phyloP scores from a whole-genome alignment of 2,888 invertebrate species.

The Scaptomyza caliginosa region DNA sequence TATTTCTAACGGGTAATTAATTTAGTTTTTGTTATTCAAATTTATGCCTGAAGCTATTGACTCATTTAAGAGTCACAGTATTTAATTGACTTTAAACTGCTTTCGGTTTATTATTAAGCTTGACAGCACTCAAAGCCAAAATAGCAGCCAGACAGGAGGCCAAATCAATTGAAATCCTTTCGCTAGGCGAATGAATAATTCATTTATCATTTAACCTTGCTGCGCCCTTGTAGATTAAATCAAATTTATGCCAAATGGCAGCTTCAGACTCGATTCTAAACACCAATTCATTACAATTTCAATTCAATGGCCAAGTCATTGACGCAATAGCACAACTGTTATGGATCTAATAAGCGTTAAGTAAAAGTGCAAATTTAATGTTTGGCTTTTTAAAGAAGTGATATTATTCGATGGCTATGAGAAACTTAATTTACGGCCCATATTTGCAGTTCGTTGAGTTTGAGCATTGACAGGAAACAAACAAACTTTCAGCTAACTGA shows the following conservation, averaged over 20 bases:
- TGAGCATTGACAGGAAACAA: conserved; percentile 58
- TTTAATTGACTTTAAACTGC: conserved; percentile 44
- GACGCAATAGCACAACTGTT: conserved; percentile 1
- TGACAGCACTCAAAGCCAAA: conserved; percentile 2
- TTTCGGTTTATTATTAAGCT: conserved; percentile 33
- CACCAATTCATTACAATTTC: conserved; percentile 1
- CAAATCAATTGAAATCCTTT: conserved; percentile 34
- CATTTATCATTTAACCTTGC: conserved; percentile 46
- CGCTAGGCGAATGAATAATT: conserved; percentile 59
- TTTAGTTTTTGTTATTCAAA: conserved; percentile 27
- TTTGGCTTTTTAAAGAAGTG: conserved; percentile 14
- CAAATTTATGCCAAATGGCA: conserved; percentile 44
- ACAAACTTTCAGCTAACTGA: conserved; percentile 52
- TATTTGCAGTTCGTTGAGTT: conserved; percentile 64
- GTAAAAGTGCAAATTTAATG: background rate
- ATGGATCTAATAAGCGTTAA: conserved; percentile 34
- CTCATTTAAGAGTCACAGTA: conserved; percentile 13
- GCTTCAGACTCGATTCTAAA: conserved; percentile 2
- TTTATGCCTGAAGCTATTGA: conserved; percentile 5
- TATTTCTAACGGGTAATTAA: background rate
- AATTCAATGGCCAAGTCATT: conserved; percentile 22
- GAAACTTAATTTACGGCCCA: conserved; percentile 45
- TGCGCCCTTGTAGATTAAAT: conserved; percentile 43
- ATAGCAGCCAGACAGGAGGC: conserved; percentile 3
- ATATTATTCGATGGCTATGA: background rate